These are phyloP conservation scores for Hirtodrosophila alboralis DNA, from an alignment of 2,888 invertebrate species.

Conservation along the genomic window DNA sequence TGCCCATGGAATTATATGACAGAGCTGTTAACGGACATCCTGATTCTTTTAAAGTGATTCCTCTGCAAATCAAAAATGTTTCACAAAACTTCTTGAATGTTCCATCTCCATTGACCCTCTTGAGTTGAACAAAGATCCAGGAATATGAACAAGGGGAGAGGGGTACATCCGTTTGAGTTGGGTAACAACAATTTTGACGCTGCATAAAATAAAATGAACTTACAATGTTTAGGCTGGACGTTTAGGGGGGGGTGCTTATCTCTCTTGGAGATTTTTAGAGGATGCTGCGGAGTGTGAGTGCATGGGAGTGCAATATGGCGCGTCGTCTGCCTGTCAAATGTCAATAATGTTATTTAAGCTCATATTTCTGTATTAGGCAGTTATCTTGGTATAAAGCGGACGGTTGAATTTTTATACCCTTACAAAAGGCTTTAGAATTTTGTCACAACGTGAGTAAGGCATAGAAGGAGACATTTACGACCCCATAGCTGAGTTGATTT, in stretches of 20 bases:
- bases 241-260: not conserved
- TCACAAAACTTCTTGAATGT: constrained; percentile 21
- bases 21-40: constrained; percentile 43
- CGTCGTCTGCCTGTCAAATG: constrained; percentile 68
- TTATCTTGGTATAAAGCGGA: constrained; percentile 38
- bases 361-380: constrained; percentile 21
- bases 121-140: constrained; percentile 20
- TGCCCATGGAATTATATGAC: constrained; percentile 23
- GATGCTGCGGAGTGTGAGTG: not conserved
- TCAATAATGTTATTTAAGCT: constrained; percentile 62
- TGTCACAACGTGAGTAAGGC: too few relatives aligned
- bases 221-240: not conserved
- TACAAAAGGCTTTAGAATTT: too few relatives aligned
- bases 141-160: not conserved
- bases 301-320: constrained; percentile 18
- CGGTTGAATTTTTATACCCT: constrained; percentile 56
- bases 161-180: constrained; percentile 38
- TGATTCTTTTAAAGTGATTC: constrained; percentile 16
- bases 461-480: too few relatives aligned
- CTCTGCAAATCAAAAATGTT: constrained; percentile 25
- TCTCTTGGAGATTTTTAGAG: too few relatives aligned
- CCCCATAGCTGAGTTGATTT: too few relatives aligned
- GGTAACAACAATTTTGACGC: constrained; percentile 50
- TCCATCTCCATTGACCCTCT: constrained; percentile 1
- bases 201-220: constrained; percentile 53